Evolutionary conservation across 2,113 vertebrate genomes (phyloP), one percentile per base, ranked within the genome.

Genomic region (Ophthalmolycus amberensis): DNA sequence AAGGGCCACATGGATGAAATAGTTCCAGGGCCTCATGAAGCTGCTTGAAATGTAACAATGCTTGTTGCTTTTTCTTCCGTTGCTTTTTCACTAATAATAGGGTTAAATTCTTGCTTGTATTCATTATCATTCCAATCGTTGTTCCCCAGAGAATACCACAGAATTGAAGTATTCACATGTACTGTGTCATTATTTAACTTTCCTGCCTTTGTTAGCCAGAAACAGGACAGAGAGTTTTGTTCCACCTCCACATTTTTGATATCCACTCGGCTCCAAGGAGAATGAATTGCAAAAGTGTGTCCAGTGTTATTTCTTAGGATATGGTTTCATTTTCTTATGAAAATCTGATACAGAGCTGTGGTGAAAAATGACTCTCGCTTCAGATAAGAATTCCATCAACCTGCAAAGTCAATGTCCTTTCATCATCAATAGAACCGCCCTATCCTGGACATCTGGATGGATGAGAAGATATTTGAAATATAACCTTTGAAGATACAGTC

Each of bases 261-360:
- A 63, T 87, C 62, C 64, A 14, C 60, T 56, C 64, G 54, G 66
- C 64, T 82, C 79, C 62, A 29, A 42, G 60, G 80, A 85, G 80
- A 84, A 84, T 82, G n/a, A 34, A 84, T 85, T 67, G 58, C 44
- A 34, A 81, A 82, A 69, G 64, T 72, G 83, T 34, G 50, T 44
- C 58, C 46, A 52, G 46, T 42, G 1, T 75, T 88, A 6, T 16
- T 48, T 38, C 22, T 66, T 4, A 6, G 8, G 66, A 82, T 77
- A 72, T 71, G 64, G 50, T 83, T 84, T 62, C 50, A 64, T 84
- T 90, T 78, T 82, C 20, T 71, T 62, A 89, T 88, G 69, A 69
- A 84, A 77, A 88, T 85, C 71, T 77, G 74, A 80, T 80, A 52
- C 8, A 29, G 42, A 77, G 84, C 75, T 46, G 12, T 84, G 52